Evolutionary conservation across 2,888 invertebrate genomes (phyloP), one percentile per base, ranked within the genome.

Genomic region (Hirtodrosophila cameraria): DNA sequence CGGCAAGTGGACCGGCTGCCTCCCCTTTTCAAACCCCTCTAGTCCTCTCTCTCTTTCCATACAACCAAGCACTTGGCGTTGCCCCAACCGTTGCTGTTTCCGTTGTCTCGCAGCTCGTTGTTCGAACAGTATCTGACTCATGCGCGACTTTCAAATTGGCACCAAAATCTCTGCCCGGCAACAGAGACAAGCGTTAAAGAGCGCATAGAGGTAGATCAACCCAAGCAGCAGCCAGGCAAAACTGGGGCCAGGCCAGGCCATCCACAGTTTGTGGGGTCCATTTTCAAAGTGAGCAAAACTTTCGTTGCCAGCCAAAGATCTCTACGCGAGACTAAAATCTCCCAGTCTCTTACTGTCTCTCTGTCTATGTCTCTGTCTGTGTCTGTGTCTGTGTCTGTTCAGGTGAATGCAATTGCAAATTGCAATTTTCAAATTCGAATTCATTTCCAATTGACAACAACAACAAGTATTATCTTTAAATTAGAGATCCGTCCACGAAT

Each of bases 121-220:
- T 35, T 49, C 57, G 39, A 49, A n/a, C n/a, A n/a, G 53, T 36
- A 54, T 49, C 63, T 81, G 81, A 81, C 71, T 84, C 85, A 81
- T 60, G 58, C 63, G 55, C 70, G 61, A 82, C 81, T 81, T 81
- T 81, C 84, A 81, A 81, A 84, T 78, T 79, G 66, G 70, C 58
- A 61, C 63, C 60, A 73, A 79, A 62, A 67, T 79, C 70, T 64
- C 70, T 64, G 70, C 78, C 74, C 55, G 82, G 78, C 82, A 79
- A 79, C 78, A 79, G 82, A 67, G 61, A 43, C 27, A 30, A 43
- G 48, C 23, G 38, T 5, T 12, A 39, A 46, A 41, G n/a, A n/a
- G 7, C 13, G 2, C 33, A 8, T 16, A 25, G 33, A 25, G 53
- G 45, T 41, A 63, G 48, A 48, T 57, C 67, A 48, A 43, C 54